Evolutionary conservation across 1,140 invertebrate species (phyloP).

Genomic region (Zaprionus tsacasi): DNA sequence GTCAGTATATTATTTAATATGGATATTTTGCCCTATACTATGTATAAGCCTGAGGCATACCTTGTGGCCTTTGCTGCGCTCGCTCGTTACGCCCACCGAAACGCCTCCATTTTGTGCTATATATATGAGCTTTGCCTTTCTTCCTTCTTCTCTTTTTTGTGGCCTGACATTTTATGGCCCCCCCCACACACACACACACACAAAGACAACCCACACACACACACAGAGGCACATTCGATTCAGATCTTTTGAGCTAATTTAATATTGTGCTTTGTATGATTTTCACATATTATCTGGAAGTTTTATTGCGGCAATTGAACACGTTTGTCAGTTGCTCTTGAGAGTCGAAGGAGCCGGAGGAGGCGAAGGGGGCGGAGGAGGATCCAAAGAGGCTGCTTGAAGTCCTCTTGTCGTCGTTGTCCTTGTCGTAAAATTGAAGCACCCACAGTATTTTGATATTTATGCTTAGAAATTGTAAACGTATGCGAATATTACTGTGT

Average conservation of each 20-base stretch:
- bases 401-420: conserved; percentile 38
- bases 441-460: conserved; percentile 77
- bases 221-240: conserved; percentile 32
- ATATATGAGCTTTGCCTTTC: conserved; percentile 9
- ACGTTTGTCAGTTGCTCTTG: conserved; percentile 62
- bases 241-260: conserved; percentile 73
- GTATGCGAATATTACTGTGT: conserved; percentile 44
- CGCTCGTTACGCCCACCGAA: conserved; percentile 15
- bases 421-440: conserved; percentile 77
- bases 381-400: conserved; percentile 4
- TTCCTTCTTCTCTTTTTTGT: conserved; percentile 43
- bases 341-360: neutral
- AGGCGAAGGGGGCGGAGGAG: neutral
- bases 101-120: conserved; percentile 18
- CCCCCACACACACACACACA: conserved; percentile 7
- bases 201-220: conserved; percentile 8
- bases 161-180: conserved; percentile 70
- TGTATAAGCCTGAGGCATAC: conserved; percentile 13
- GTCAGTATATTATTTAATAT: conserved; percentile 39
- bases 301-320: conserved; percentile 82
- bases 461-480: conserved; percentile 74
- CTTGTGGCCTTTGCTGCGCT: conserved; percentile 54
- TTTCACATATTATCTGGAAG: conserved; percentile 82
- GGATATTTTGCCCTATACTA: conserved; percentile 28
- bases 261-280: conserved; percentile 83